Base-by-base conservation (phyloP, 2,797 vertebrate genomes). In the Novumbra hubbsi region DNA sequence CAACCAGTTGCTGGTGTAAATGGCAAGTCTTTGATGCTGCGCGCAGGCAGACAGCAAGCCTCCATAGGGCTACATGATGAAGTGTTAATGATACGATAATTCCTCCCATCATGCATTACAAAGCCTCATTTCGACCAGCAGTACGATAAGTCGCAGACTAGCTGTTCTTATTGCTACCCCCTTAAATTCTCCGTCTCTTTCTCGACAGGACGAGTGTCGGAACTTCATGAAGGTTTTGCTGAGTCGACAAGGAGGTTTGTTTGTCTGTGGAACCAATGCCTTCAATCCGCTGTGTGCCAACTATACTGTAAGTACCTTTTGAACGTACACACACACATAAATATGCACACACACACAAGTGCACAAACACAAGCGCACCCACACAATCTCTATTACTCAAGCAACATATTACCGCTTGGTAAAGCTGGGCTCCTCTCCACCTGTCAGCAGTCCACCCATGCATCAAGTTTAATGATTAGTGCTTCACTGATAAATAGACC, bases 161-260 rank as follows among this genome's bases (percentile, higher is more conserved):
- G 57, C 28, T 34, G 15, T 3, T 55, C 21, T 71, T 16, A 74
- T 50, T 24, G 57, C 74, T 50, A 30, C 2, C 19, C 32, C 0
- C 66, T 76, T 41, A 52, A 32, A 11, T 81, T 80, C 76, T 41
- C 48, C 34, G 16, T 68, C 78, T 71, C 52, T 72, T 21, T 70
- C 66, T 5, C 78, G 14, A 0, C 84, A 97, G 96, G 96, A 95
- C 71, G 97, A 98, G 90, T 99, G 97, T 77, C 94, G 96, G 14
- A 99, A 99, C 85, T 99, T 97, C 80, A 86, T 99, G 82, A 98
- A 97, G 91, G 97, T 98, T 84, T 91, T 99, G 80, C 92, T 98
- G 77, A 94, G 95, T 66, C 87, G 94, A 12, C 93, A 91, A 9
- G 85, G 92, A 55, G 94, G 95, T 73, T 92, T 99, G 48, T 98